Conservation (phyloP, 2,113 vertebrate species). For the Neolamprologus hecqui region DNA sequence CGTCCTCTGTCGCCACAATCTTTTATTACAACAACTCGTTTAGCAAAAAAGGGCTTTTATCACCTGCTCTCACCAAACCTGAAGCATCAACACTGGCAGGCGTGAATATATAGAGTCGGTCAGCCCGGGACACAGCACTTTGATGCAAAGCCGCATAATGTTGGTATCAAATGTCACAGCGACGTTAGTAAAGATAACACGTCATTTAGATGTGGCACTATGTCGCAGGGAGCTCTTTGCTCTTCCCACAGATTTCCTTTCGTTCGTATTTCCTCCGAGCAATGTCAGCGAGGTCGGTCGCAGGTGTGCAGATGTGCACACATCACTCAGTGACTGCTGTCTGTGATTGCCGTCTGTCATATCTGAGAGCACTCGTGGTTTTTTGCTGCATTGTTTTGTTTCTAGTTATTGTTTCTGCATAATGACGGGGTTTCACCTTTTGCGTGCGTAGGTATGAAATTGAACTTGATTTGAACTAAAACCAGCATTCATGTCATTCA, state of each 20-base stretch:
- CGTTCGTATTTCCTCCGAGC: background rate
- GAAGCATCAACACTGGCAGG: background rate
- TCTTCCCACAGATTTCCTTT: background rate
- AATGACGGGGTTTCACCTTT: background rate
- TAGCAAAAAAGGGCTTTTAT: background rate
- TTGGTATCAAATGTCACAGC: background rate
- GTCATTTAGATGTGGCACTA: background rate
- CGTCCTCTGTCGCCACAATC: background rate
- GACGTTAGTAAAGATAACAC: background rate
- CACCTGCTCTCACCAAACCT: background rate
- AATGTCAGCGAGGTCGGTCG: background rate
- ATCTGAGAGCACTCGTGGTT: background rate
- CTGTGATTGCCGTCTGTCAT: background rate
- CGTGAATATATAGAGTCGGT: background rate
- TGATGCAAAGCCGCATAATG: background rate
- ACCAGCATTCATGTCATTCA: background rate
- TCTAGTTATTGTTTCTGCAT: background rate
- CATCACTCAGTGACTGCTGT: background rate
- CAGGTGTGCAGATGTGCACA: background rate
- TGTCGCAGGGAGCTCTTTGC: background rate
- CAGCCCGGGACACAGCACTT: fast-evolving
- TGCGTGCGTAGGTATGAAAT: background rate
- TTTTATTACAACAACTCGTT: background rate
- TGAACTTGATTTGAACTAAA: background rate
- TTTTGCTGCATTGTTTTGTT: background rate